Conservation (phyloP, 2,888 invertebrate species). For the Plebejus anna region DNA sequence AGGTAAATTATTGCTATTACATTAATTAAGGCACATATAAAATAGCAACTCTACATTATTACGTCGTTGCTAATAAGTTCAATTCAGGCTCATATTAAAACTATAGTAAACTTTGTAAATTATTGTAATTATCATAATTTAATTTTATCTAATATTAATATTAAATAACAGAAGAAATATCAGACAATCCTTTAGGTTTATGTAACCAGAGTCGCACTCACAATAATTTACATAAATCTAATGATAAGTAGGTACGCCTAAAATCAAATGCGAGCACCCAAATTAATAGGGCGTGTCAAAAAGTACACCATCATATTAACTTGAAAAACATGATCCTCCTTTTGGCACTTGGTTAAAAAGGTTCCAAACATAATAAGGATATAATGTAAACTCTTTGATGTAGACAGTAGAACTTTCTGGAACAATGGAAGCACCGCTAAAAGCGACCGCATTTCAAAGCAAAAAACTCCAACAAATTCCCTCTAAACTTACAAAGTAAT, state of each 20-base stretch:
- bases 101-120: too few relatives aligned
- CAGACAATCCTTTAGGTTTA: too few relatives aligned
- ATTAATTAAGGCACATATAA: not conserved
- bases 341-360: not conserved
- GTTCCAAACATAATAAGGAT: not conserved
- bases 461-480: constrained; percentile 21
- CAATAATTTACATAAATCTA: too few relatives aligned
- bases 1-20: not conserved
- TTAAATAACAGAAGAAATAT: too few relatives aligned
- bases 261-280: not conserved
- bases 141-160: too few relatives aligned
- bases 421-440: constrained; percentile 15
- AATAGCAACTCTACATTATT: not conserved
- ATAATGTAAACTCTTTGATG: constrained; percentile 2
- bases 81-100: not conserved
- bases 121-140: too few relatives aligned
- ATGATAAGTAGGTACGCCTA: too few relatives aligned
- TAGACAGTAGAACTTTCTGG: not conserved
- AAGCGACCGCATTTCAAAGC: constrained; percentile 17
- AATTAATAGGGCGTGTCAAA: not conserved
- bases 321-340: not conserved
- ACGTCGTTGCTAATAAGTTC: not conserved
- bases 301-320: too few relatives aligned
- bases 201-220: too few relatives aligned
- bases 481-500: constrained; percentile 26